A percentile compares a stretch with the other conserved stretches of the same genome.
Conservation (phyloP, 1,140 invertebrate genomes). For the Aphelinus atriplicis region DNA sequence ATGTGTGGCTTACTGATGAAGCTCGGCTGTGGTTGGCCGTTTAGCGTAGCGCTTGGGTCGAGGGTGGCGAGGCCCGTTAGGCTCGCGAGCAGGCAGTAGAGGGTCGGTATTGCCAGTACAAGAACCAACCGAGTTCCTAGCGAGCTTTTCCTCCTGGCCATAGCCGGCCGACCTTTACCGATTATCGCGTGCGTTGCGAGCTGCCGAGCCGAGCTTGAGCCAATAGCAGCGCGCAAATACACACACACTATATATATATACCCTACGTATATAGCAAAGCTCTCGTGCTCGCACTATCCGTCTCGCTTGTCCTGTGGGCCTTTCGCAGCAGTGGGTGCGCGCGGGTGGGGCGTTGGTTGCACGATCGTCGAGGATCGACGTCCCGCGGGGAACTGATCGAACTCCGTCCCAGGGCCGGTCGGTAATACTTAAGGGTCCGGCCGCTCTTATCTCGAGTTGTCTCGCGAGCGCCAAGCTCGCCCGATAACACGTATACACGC, state of each 20-base stretch:
- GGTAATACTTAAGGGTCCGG: slow-evolving; percentile 48
- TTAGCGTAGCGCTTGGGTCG: slow-evolving; percentile 14
- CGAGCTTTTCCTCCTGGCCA: slow-evolving; percentile 51
- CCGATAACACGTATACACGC: no score
- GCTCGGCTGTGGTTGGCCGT: not conserved
- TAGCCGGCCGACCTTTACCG: slow-evolving; percentile 39
- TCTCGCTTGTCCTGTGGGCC: not conserved
- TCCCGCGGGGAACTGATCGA: slow-evolving; percentile 44
- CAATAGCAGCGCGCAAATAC: no score
- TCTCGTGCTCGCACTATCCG: not conserved
- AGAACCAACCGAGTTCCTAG: slow-evolving; percentile 54
- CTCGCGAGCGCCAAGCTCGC: not conserved
- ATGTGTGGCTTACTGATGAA: slow-evolving; percentile 8
- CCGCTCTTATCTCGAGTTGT: slow-evolving; percentile 44
- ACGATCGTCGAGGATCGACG: slow-evolving; percentile 42
- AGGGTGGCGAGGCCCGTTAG: slow-evolving; percentile 33
- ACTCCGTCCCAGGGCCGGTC: slow-evolving; percentile 29
- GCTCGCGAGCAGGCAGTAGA: slow-evolving; percentile 52
- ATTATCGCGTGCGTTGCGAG: no score
- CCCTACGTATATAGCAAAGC: no score
- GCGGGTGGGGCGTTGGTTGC: no score
- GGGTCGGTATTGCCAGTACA: slow-evolving; percentile 53
- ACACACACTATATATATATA: no score
- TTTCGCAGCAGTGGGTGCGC: not conserved
- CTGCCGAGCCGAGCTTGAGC: no score